phyloP scores from a whole-genome alignment of 2,113 vertebrate species.

The Vulpes ferrilata region DNA sequence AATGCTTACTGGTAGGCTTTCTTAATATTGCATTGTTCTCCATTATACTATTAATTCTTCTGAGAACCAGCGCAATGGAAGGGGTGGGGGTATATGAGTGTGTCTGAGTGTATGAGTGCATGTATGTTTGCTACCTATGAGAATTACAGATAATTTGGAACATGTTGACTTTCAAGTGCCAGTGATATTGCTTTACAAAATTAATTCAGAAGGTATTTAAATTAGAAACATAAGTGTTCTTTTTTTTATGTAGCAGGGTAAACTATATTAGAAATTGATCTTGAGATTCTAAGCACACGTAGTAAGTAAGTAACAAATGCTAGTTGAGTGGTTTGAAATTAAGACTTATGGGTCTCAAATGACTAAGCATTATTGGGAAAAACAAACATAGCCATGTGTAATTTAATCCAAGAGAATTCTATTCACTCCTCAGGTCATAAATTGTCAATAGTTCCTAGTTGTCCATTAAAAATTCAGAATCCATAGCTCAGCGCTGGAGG shows the following conservation, averaged over 20 bases:
- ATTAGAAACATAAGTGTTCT: not conserved
- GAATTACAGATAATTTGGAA: not conserved
- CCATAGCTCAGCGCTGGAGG: not conserved
- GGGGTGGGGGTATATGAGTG: no score
- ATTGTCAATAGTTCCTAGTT: not conserved
- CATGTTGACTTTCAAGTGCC: not conserved
- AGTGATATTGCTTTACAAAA: not conserved
- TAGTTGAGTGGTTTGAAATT: not conserved
- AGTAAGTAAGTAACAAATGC: not conserved
- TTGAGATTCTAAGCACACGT: not conserved
- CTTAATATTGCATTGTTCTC: not conserved
- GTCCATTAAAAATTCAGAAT: not conserved
- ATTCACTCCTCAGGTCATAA: not conserved
- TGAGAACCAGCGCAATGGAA: not conserved
- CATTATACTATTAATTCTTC: not conserved
- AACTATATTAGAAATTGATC: conserved; percentile 19
- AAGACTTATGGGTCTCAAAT: not conserved
- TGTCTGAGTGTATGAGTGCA: not conserved
- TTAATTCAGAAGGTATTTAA: not conserved
- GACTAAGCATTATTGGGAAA: not conserved
- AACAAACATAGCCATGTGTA: not conserved
- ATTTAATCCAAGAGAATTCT: not conserved
- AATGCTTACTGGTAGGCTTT: not conserved
- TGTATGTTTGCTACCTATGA: not conserved
- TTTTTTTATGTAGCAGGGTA: not conserved